phyloP scores from a whole-genome alignment of 2,113 vertebrate genomes.

The Callocephalon fimbriatum region DNA sequence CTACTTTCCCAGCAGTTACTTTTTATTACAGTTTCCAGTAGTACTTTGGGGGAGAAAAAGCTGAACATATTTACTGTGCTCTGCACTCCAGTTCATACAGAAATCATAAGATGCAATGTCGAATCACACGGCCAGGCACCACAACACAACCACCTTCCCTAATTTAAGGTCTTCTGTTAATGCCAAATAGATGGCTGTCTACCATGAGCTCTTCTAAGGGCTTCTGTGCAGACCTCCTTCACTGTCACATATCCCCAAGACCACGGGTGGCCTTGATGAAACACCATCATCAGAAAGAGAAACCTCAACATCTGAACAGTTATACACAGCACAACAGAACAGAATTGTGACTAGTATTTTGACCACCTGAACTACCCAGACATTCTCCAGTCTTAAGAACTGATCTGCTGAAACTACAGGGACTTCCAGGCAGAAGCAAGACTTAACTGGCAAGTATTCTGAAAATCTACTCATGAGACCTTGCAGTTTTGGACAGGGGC shows the following conservation, averaged over 20 bases:
- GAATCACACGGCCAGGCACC: neutral
- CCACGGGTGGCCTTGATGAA: neutral
- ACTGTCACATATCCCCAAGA: accelerated
- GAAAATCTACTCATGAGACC: neutral
- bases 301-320: neutral
- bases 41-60: neutral
- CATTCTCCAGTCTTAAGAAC: neutral
- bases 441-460: neutral
- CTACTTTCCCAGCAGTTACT: slow-evolving; percentile 41
- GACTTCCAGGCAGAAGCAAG: neutral
- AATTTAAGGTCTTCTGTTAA: neutral
- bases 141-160: neutral
- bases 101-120: neutral
- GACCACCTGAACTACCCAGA: neutral
- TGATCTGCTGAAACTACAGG: neutral
- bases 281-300: neutral
- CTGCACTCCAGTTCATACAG: neutral
- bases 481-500: neutral
- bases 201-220: neutral
- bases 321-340: neutral
- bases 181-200: neutral
- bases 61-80: neutral
- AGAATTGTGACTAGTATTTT: neutral
- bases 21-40: slow-evolving; percentile 26
- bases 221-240: neutral